Evolutionary conservation across 2,113 vertebrate species (phyloP).

Genomic region (Vidua chalybeata): DNA sequence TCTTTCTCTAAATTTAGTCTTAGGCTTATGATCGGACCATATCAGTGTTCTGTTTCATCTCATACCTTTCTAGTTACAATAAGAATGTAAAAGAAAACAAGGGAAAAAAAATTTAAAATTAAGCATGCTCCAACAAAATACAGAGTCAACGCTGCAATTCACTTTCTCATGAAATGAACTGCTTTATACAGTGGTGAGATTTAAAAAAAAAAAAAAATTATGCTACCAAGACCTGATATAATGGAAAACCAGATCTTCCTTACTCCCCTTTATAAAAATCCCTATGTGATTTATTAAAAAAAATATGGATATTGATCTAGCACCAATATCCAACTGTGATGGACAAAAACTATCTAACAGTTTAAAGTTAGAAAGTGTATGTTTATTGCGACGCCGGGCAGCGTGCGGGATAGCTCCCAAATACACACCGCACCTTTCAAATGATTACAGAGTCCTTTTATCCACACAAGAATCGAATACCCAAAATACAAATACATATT

Average conservation of each 20-base stretch:
- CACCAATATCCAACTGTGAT: no score
- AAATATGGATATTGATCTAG: no score
- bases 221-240: not conserved
- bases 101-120: not conserved
- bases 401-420: no score
- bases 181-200: not conserved
- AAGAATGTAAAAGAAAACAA: not conserved
- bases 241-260: not conserved
- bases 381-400: no score
- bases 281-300: no score
- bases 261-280: not conserved
- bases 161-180: not conserved
- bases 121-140: not conserved
- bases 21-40: not conserved
- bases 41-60: not conserved
- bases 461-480: no score
- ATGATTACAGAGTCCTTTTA: no score
- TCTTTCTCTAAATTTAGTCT: not conserved
- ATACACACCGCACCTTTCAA: no score
- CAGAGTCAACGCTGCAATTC: not conserved
- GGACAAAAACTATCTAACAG: no score
- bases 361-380: no score
- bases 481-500: no score
- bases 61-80: not conserved
- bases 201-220: not conserved